Evolutionary conservation across 2,888 invertebrate species (phyloP), one percentile per base, ranked within the genome.

Genomic region (Clostera curtula): DNA sequence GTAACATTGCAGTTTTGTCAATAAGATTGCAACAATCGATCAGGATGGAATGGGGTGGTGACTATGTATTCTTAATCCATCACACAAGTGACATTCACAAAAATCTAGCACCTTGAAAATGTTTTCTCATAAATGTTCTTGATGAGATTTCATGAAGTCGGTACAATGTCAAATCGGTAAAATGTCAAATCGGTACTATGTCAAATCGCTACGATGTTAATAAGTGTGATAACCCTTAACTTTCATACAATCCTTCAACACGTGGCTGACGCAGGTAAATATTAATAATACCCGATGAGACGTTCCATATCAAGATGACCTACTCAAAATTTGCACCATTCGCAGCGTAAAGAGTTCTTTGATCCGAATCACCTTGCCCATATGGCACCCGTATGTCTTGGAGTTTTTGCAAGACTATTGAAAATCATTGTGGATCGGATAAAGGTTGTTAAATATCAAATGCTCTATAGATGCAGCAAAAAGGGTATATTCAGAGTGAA

Each of bases 301-400:
- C 23, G 3, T 24, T 23, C 38, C 54, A 58, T 31, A 18, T 38
- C 12, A 51, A 53, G 51, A 56, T 66, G 67, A 64, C 61, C 68
- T 66, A 66, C 57, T 61, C 48, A 59, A 43, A 43, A 51, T 61
- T 60, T 50, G 69, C 69, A 67, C 66, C 69, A 68, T 70, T 67
- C 49, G 35, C 44, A 36, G 35, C 45, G 49, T 57, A 60, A 61
- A 64, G 61, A 66, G 62, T 62, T 64, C 36, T 50, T 59, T 53
- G 46, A 55, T 14, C 26, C 38, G 21, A 29, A 47, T 25, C 69
- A 70, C 67, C 69, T 70, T 70, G 68, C 55, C 22, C 30, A 37
- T 60, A 60, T 51, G 59, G 15, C 21, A 31, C 61, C 65, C 64
- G 64, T 53, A 66, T 62, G 39, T 36, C 32, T 41, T 36, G 12